Conservation (phyloP, 2,797 vertebrate genomes). For the Karalla daura region DNA sequence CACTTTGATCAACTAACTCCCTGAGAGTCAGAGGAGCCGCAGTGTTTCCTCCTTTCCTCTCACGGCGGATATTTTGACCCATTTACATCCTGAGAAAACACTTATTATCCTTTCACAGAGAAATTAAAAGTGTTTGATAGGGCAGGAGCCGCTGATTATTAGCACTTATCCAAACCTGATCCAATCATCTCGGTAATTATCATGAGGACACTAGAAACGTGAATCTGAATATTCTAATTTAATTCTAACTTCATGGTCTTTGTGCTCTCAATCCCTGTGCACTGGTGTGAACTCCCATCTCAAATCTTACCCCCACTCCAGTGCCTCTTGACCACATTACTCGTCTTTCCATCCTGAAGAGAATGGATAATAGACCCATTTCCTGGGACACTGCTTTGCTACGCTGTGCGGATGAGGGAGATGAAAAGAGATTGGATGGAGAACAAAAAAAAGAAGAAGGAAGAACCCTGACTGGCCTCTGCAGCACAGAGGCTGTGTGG, state of each 20-base stretch:
- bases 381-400: constrained; percentile 58
- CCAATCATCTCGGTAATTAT: constrained; percentile 57
- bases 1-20: background rate
- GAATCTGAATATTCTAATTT: constrained; percentile 72
- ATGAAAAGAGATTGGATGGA: constrained; percentile 76
- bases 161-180: constrained; percentile 57
- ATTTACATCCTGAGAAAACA: constrained; percentile 66
- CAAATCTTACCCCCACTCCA: constrained; percentile 57
- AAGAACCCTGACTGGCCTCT: constrained; percentile 41
- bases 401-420: constrained; percentile 67
- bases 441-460: constrained; percentile 52
- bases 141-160: constrained; percentile 54
- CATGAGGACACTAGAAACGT: constrained; percentile 57
- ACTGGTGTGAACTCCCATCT: constrained; percentile 44
- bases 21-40: background rate
- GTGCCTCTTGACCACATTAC: constrained; percentile 75
- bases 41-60: constrained; percentile 6
- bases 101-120: constrained; percentile 55
- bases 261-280: constrained; percentile 26
- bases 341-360: constrained; percentile 48
- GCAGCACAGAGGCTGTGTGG: constrained; percentile 27
- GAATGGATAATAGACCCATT: constrained; percentile 64
- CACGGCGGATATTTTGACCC: constrained; percentile 39
- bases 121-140: constrained; percentile 53
- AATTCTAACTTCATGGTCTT: constrained; percentile 51